Evolutionary conservation across 2,113 vertebrate species (phyloP).

Genomic region (Saguinus imperator): DNA sequence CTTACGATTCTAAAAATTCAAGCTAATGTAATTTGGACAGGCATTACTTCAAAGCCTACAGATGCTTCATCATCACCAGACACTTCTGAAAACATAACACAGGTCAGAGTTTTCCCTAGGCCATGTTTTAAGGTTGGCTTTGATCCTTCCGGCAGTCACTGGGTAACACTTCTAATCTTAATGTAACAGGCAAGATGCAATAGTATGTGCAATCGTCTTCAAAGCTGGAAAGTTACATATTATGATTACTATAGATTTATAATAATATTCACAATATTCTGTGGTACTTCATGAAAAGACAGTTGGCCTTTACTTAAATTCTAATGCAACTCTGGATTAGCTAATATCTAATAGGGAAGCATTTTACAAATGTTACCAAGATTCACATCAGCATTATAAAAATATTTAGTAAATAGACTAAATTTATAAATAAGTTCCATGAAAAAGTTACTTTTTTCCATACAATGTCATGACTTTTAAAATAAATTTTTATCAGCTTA

Average conservation of each 20-base stretch:
- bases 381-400: neutral
- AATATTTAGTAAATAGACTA: neutral
- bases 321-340: neutral
- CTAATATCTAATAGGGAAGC: neutral
- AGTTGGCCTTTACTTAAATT: neutral
- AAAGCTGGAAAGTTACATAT: neutral
- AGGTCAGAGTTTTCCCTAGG: neutral
- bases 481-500: neutral
- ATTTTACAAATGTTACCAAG: neutral
- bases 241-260: neutral
- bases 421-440: neutral
- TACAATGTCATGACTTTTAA: neutral
- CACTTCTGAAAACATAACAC: slow-evolving; percentile 31
- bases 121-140: slow-evolving; percentile 5
- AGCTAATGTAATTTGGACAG: neutral
- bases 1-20: neutral
- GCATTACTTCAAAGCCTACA: slow-evolving; percentile 45
- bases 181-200: neutral
- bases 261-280: neutral
- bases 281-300: neutral
- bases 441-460: neutral
- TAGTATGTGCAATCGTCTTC: neutral
- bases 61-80: slow-evolving; percentile 36
- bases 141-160: slow-evolving; percentile 37
- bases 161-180: slow-evolving; percentile 47